Percentiles rank a stretch among this genome's conserved stretches.
phyloP scores from a whole-genome alignment of 2,113 vertebrate species.

The Euleptes europaea region DNA sequence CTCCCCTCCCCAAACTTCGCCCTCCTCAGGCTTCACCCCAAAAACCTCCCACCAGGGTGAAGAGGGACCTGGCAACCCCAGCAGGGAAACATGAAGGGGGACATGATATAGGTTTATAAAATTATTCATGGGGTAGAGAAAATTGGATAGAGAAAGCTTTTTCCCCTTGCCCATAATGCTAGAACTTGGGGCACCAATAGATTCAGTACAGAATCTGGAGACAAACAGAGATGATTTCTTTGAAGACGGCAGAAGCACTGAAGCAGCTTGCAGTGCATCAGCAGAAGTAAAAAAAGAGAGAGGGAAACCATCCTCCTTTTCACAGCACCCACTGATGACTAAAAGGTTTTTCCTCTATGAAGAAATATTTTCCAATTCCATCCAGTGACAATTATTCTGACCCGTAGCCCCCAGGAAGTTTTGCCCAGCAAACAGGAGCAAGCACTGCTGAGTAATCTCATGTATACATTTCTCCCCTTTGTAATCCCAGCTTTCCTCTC shows the following conservation, averaged over 20 bases:
- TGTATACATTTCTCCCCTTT: not conserved
- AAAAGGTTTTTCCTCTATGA: not conserved
- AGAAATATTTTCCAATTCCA: not conserved
- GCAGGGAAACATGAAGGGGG: no score
- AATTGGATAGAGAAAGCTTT: no score
- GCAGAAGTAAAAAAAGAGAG: not conserved
- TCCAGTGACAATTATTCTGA: not conserved
- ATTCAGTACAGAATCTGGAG: no score
- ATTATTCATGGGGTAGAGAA: no score
- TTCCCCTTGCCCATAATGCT: no score
- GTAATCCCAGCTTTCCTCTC: not conserved
- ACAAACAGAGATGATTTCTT: not conserved
- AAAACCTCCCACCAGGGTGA: no score
- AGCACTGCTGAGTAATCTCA: not conserved
- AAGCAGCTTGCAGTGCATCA: not conserved
- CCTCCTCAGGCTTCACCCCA: no score
- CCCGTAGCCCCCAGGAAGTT: no score
- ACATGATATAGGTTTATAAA: no score
- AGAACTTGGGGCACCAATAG: no score
- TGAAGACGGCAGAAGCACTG: not conserved
- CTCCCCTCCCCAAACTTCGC: no score
- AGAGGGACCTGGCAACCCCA: no score
- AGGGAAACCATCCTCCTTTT: not conserved
- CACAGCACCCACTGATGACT: not conserved
- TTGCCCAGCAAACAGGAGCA: not conserved